Evolutionary conservation across 2,113 vertebrate genomes (phyloP), one percentile per base, ranked within the genome.

Genomic region (Oreochromis aureus): DNA sequence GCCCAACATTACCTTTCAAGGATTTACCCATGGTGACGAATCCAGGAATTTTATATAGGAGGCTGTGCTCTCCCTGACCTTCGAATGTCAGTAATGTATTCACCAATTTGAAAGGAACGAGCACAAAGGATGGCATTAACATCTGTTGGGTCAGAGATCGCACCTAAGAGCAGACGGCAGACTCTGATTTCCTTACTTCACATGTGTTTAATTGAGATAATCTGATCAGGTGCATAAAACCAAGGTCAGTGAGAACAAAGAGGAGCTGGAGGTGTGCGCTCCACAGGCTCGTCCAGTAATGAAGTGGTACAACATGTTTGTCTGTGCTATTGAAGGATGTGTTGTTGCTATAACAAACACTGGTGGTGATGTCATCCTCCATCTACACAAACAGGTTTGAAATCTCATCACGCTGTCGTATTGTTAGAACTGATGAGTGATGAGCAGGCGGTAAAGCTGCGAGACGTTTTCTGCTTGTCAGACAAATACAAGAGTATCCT

Each of bases 81-180:
- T 94, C 91, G 69, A 89, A 91, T 90, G 59, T 44, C 32, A n/a
- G 76, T 91, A 82, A 94, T 92, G 80, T 92, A 93, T 93, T 94
- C 89, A 41, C n/a, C 63, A 85, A 76, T 87, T 89, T 83, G 18
- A 87, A 58, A 54, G 54, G 48, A 91, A 84, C 56, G n/a, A 83
- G 84, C 55, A 84, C 84, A 83, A 55, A 86, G 73, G 86, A 89
- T 73, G 80, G 83, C 80, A 91, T 91, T 84, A 92, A 90, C 88
- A 91, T 90, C 46, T 73, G 73, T 18, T 34, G 46, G 89, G 88
- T 92, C 90, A 90, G 53, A 81, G 85, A 84, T 91, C 90, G 87
- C 58, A 59, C 24, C 32, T 39, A n/a, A 76, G 82, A 63, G 59
- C 51, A 81, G 39, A 73, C 88, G 41, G 36, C 66, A 83, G 54